Evolutionary conservation across 2,888 invertebrate species (phyloP), one percentile per base, ranked within the genome.

Genomic region (Cynaeus angustus): DNA sequence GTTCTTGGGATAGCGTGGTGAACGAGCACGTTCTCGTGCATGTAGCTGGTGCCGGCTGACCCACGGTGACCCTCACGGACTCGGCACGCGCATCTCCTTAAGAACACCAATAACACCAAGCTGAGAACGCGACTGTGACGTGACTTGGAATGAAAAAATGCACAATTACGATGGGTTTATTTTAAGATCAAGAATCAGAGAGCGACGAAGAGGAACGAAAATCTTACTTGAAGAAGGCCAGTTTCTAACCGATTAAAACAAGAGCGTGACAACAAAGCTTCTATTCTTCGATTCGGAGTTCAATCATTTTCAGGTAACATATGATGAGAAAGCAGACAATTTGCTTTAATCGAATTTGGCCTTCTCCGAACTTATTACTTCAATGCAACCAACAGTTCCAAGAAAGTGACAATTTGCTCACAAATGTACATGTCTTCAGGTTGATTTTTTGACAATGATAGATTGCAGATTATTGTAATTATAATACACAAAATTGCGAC

Each of bases 61-160:
- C 77, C 74, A 56, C 43, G 48, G 61, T 77, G 75, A 77, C 77
- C 77, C 77, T 73, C 76, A 77, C 77, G 77, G 75, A 66, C 68
- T 62, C 73, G 77, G 77, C 77, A 77, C 77, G 77, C 77, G 77
- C 74, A 72, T 73, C 73, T 76, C 73, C 52, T 69, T 65, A 69
- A 69, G 61, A 62, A 62, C 50, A 30, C 59, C 48, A 48, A 45
- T 45, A 45, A 45, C 14, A 14, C 45, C 46, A 21, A 30, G 33
- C 8, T 7, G 53, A 58, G 28, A 59, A 45, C 59, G 45, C 45
- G 45, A 46, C 59, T 45, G n/a, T 59, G 16, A 45, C 59, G 59
- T 59, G 59, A 59, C 59, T 59, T 37, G 26, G 1, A 9, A 46
- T 30, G n/a, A 53, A 33, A 53, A 53, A 37, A 53, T 13, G n/a